Evolutionary conservation across 2,888 invertebrate species (phyloP), one percentile per base, ranked within the genome.

Genomic region (Rhaphigaster nebulosa): DNA sequence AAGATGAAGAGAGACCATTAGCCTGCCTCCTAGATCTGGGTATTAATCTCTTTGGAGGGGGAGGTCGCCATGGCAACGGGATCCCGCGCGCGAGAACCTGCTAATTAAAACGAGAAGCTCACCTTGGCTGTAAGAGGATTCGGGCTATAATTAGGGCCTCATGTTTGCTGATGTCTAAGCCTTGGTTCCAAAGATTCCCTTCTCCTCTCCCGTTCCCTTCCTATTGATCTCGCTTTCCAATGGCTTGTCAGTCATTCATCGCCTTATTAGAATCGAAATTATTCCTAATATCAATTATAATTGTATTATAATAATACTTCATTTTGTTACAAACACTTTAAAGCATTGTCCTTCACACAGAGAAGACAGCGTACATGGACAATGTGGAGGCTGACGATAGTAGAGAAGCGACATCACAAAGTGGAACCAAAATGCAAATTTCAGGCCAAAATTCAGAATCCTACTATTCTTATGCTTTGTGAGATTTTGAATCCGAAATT

Each of bases 61-160:
- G 84, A 6, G 26, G 84, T 84, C n/a, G 26, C 84, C 45, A 84
- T 84, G n/a, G 84, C 84, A 45, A 80, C 84, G 45, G 45, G 8
- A 13, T 45, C 45, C 84, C 84, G 84, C 84, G 84, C 84, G 84
- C 84, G 45, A n/a, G 45, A 50, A 45, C 45, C 84, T 45, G 45
- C 45, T 84, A 84, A 84, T 84, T 84, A 84, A 84, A 84, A 84
- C 84, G 84, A 84, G 84, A 10, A 76, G 70, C 70, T 76, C 84
- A 84, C 84, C 84, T 84, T 45, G 84, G 45, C 84, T 84, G 84
- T 84, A 84, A 84, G 84, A 84, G 84, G 84, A 84, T 84, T 45
- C 45, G 45, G 26, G 84, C 84, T 84, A 84, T 84, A 84, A 84
- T 84, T 84, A 84, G 84, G 84, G 84, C 84, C 45, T 84, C 84